phyloP scores from a whole-genome alignment of 2,888 invertebrate species.

The Gerosis bhagava region DNA sequence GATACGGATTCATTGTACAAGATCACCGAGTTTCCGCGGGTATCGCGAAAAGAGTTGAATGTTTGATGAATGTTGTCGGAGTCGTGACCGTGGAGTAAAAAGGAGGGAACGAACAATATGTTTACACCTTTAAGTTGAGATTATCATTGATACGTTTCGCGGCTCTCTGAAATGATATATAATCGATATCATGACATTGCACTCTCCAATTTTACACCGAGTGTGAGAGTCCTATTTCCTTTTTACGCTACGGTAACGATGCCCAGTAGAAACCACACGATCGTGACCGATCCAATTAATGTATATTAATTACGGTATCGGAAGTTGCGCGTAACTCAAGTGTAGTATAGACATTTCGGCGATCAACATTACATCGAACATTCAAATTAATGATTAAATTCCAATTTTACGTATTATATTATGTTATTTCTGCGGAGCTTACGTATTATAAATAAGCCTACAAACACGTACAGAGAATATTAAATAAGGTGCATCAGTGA shows the following conservation, averaged over 20 bases:
- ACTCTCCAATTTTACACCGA: too few species aligned
- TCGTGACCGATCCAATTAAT: constrained; percentile 19
- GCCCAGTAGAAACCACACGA: constrained; percentile 37
- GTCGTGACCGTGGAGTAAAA: constrained; percentile 36
- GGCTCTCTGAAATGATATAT: too few species aligned
- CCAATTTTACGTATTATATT: constrained; percentile 10
- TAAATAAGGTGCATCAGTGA: constrained; percentile 51
- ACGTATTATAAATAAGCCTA: constrained; percentile 13
- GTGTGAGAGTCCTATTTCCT: constrained; percentile 10
- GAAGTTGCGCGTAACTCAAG: constrained; percentile 10
- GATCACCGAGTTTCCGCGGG: constrained; percentile 62
- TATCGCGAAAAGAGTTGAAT: constrained; percentile 80
- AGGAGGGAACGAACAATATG: constrained; percentile 22
- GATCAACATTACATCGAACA: constrained; percentile 78
- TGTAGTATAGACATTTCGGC: constrained; percentile 40
- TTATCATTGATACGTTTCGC: too few species aligned
- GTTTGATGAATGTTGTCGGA: constrained; percentile 79
- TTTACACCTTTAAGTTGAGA: too few species aligned
- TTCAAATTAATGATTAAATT: constrained; percentile 53
- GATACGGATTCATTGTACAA: constrained; percentile 53
- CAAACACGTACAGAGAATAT: constrained; percentile 21
- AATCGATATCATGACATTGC: constrained; percentile 4
- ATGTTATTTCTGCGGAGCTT: constrained; percentile 14
- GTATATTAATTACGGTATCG: constrained; percentile 12
- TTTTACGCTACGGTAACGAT: constrained; percentile 29